Conservation (phyloP, 2,888 invertebrate species). For the Odontocerum albicorne region DNA sequence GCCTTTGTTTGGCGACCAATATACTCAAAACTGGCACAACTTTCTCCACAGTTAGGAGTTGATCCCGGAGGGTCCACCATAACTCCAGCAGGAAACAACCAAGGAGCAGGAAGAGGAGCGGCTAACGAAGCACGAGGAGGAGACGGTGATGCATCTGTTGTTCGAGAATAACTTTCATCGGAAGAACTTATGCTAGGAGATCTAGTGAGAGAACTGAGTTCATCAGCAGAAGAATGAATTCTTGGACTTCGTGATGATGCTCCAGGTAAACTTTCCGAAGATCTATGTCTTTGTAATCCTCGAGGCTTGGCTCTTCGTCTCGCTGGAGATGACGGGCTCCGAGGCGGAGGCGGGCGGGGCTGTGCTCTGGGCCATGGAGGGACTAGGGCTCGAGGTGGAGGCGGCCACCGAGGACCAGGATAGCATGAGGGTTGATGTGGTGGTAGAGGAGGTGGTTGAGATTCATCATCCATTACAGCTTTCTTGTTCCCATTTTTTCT, state of each 20-base stretch:
- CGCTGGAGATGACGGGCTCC: constrained; percentile 39
- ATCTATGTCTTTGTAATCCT: constrained; percentile 64
- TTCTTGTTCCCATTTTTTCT: constrained; percentile 51
- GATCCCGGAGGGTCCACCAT: constrained; percentile 61
- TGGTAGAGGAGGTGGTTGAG: constrained; percentile 64
- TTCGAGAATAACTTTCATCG: constrained; percentile 81
- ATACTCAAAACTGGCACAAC: constrained; percentile 66
- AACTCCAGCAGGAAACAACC: constrained; percentile 55
- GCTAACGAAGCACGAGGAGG: constrained; percentile 59
- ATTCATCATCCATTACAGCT: constrained; percentile 44
- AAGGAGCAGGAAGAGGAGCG: constrained; percentile 51
- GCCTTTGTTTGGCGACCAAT: constrained; percentile 53
- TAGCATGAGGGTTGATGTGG: constrained; percentile 42
- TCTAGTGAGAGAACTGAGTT: constrained; percentile 77
- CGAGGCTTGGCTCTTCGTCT: constrained; percentile 48
- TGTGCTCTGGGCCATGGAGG: constrained; percentile 67
- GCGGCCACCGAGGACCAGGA: constrained; percentile 48
- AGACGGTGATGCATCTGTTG: constrained; percentile 70
- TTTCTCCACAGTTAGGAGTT: constrained; percentile 64
- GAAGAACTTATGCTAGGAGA: constrained; percentile 83
- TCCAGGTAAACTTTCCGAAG: constrained; percentile 66
- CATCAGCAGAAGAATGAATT: constrained; percentile 79
- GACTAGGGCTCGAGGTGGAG: constrained; percentile 57
- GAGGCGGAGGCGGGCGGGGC: constrained; percentile 42
- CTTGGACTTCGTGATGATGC: constrained; percentile 55